A percentile compares a stretch with the other conserved stretches of the same genome.
Conservation (phyloP, 2,113 vertebrate genomes). For the Antechinus stuartii region DNA sequence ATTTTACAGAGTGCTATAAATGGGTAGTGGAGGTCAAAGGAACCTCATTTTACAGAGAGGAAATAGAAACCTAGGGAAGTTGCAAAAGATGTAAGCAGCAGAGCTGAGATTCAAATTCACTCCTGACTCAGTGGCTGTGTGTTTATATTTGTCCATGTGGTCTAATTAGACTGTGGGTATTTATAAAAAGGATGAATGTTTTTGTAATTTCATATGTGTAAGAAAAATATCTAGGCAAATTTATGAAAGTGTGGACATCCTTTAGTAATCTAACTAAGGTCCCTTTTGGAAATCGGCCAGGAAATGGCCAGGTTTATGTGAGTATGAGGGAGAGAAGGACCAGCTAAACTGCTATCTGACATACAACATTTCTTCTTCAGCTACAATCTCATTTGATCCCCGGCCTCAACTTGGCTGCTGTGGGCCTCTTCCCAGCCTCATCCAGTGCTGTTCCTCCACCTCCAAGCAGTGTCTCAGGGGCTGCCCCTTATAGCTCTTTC, state of each 20-base stretch:
- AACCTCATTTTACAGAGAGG: not conserved
- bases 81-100: not conserved
- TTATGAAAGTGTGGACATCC: not conserved
- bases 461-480: conserved; percentile 87
- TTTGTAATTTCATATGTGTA: not conserved
- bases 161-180: not conserved
- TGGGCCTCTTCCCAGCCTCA: conserved; percentile 95
- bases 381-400: conserved; percentile 96
- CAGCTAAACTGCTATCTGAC: not conserved
- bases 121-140: not conserved
- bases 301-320: not conserved
- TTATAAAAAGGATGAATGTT: not conserved
- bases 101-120: not conserved
- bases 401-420: conserved; percentile 93
- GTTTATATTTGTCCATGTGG: not conserved
- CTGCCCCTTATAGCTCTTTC: conserved; percentile 92
- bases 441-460: conserved; percentile 89
- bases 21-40: not conserved
- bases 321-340: not conserved
- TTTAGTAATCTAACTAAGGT: not conserved
- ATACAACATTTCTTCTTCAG: conserved; percentile 77
- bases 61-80: not conserved
- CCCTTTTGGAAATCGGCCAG: not conserved
- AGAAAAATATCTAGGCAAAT: not conserved
- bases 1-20: not conserved